A percentile compares a stretch with the other conserved stretches of the same genome.
These are phyloP conservation scores for Leptestheria dahalacensis DNA, from an alignment of 1,140 invertebrate species.

Conservation along the genomic window DNA sequence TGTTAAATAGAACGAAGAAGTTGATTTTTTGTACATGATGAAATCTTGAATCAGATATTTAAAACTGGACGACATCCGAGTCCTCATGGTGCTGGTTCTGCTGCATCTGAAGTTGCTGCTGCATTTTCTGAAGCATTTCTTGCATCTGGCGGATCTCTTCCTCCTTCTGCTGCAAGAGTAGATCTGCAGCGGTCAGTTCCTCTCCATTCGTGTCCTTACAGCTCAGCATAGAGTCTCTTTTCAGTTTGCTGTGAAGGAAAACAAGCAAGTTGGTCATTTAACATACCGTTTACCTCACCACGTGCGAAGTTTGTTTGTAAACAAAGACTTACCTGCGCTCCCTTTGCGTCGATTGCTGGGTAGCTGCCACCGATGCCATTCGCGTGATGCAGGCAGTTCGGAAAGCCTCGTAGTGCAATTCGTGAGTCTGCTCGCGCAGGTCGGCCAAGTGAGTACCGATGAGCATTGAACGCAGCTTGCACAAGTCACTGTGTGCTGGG, in stretches of 20 bases:
- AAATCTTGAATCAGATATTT: too few species aligned
- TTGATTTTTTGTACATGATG: too few species aligned
- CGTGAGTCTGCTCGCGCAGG: constrained; percentile 82
- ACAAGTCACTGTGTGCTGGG: constrained; percentile 91
- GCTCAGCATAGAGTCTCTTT: constrained; percentile 12
- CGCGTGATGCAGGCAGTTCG: constrained; percentile 75
- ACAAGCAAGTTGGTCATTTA: not conserved
- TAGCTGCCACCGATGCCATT: constrained; percentile 40
- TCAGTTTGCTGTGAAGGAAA: constrained; percentile 5
- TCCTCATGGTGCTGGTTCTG: not conserved
- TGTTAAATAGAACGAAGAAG: too few species aligned
- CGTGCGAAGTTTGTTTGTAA: constrained; percentile 19
- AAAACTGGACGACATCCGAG: too few species aligned
- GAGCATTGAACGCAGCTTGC: constrained; percentile 87
- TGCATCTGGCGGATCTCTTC: constrained; percentile 75
- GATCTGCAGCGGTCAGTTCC: constrained; percentile 22
- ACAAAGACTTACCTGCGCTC: constrained; percentile 51
- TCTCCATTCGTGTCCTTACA: not conserved
- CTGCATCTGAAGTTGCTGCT: constrained; percentile 33
- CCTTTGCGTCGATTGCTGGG: constrained; percentile 51
- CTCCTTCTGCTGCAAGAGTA: constrained; percentile 33
- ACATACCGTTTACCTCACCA: constrained; percentile 14
- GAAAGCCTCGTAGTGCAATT: constrained; percentile 94
- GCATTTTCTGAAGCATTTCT: constrained; percentile 91
- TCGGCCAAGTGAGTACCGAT: constrained; percentile 93